Evolutionary conservation across 2,888 invertebrate species (phyloP), one percentile per base, ranked within the genome.

Genomic region (Amaurobius ferox): DNA sequence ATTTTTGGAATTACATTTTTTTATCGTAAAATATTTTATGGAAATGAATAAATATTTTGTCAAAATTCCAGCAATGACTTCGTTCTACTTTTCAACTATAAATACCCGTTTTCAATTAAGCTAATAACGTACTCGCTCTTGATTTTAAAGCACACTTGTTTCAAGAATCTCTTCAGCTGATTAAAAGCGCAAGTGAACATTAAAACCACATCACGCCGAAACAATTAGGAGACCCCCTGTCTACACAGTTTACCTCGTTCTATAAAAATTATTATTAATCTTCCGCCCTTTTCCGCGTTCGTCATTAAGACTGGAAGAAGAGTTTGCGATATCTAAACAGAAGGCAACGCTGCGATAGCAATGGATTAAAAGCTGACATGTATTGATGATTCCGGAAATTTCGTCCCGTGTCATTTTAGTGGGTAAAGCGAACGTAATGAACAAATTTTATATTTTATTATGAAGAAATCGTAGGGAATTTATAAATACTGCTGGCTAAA

Each of bases 281-380:
- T 44, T 44, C 44, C 13, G 44, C 16, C 44, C 44, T 44, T 44
- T 44, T 44, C 44, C 6, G 44, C 13, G 44, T 7, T 16, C 2
- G 16, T 44, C 44, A 44, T 44, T 44, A 44, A 44, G 44, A n/a
- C n/a, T n/a, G n/a, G n/a, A n/a, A n/a, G n/a, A n/a, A n/a, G n/a
- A n/a, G n/a, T n/a, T n/a, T n/a, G n/a, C n/a, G n/a, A n/a, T n/a
- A n/a, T n/a, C n/a, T n/a, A n/a, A n/a, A 35, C 35, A 9, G 35
- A 35, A 35, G 6, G 35, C 6, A 9, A 44, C 44, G 44, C n/a
- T 44, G 44, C 44, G 44, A 44, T 44, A 30, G 61, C 64, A 44
- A 9, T 70, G 62, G 71, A 79, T 79, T 79, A 79, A 79, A 79
- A 79, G 61, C 44, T 70, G 70, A 62, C 78, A 78, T 79, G 44